Evolutionary conservation across 2,113 vertebrate species (phyloP).

Genomic region (Poeciliopsis prolifica): DNA sequence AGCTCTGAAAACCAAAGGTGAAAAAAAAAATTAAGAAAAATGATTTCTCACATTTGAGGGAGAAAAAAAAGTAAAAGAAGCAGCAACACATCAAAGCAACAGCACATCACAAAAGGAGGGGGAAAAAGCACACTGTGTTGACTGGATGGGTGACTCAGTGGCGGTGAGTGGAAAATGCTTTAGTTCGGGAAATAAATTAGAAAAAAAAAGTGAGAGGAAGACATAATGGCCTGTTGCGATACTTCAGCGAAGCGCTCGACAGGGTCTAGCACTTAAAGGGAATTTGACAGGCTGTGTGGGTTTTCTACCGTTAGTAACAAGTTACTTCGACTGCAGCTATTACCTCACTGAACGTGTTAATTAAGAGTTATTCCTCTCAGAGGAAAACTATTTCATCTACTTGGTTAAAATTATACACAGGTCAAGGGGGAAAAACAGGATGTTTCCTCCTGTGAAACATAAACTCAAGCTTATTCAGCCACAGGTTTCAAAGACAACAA

Average conservation of each 20-base stretch:
- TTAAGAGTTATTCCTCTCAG: conserved; percentile 37
- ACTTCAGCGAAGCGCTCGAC: conserved; percentile 45
- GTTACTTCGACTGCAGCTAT: conserved; percentile 32
- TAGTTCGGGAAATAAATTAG: conserved; percentile 61
- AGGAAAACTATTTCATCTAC: conserved; percentile 27
- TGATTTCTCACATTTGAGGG: conserved; percentile 79
- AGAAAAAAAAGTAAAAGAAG: conserved; percentile 47
- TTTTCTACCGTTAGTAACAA: conserved; percentile 27
- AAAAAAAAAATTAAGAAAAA: conserved; percentile 38
- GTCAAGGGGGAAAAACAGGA: conserved; percentile 18
- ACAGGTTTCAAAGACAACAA: conserved; percentile 54
- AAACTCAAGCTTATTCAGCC: conserved; percentile 67
- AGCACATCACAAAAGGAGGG: conserved; percentile 58
- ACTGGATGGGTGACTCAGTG: conserved; percentile 55
- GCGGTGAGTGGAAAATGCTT: conserved; percentile 61
- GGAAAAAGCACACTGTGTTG: conserved; percentile 40
- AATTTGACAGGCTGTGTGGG: conserved; percentile 36
- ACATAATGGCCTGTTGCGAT: conserved; percentile 42
- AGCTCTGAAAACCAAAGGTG: conserved; percentile 62
- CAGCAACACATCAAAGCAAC: conserved; percentile 63
- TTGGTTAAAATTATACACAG: conserved; percentile 37
- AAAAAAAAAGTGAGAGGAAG: conserved; percentile 40
- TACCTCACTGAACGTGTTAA: conserved; percentile 43
- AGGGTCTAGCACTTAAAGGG: conserved; percentile 26
- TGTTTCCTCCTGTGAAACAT: conserved; percentile 38